Base-by-base conservation (phyloP, 2,797 vertebrate genomes). In the Chrosomus eos region DNA sequence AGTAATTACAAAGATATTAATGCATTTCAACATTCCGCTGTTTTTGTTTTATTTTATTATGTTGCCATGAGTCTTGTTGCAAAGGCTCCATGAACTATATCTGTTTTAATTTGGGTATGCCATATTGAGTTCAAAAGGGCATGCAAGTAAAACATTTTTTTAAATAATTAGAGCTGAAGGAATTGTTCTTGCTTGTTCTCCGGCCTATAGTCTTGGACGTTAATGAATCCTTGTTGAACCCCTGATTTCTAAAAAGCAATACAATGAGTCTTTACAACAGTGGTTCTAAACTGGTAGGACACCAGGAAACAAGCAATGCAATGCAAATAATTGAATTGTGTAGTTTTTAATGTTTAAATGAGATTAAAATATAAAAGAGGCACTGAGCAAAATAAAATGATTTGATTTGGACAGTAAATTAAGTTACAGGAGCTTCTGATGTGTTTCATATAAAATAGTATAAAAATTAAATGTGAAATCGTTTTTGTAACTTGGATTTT, bases 1-100 rank as follows among this genome's bases (percentile, higher is more conserved):
- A 79, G 88, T 87, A 92, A 92, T 92, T 91, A 90, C 60, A 68
- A 83, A 58, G 86, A 91, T 92, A 91, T 92, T 89, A 89, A 91
- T 92, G 67, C 21, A 86, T 82, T 86, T 90, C 88, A 90, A 91
- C 84, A 88, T 88, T 85, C 64, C n/a, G 60, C 31, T 67, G n/a
- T 62, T 75, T 28, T 8, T 55, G 70, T 82, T 87, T 70, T 66
- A 62, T 68, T 55, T 19, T 23, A 71, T 81, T 60, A 74, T 71
- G 48, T 78, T 87, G 66, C 33, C 9, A 19, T 78, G 75, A 58
- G 86, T 16, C 31, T 73, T 28, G 66, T 79, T 85, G 60, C 26
- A 19, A 67, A 58, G 21, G 21, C 7, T 55, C 23, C 1, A 4
- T 55, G 73, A 58, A 38, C 31, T 38, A 33, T 36, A 58, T 55